Conservation (phyloP, 2,888 invertebrate species). For the Hylaea fasciaria region DNA sequence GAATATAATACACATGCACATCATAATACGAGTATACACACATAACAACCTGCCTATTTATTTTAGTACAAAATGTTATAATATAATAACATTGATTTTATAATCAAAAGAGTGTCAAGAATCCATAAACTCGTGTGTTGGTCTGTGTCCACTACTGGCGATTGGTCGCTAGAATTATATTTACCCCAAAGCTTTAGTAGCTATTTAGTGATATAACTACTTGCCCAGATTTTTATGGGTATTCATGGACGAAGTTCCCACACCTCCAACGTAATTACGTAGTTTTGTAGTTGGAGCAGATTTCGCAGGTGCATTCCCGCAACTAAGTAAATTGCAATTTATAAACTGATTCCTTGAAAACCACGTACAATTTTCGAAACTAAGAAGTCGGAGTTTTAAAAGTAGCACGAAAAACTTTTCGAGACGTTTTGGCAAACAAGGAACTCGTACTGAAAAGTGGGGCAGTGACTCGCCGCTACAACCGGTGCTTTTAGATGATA, state of each 20-base stretch:
- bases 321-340: slow-evolving; percentile 42
- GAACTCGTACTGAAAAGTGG: slow-evolving; percentile 34
- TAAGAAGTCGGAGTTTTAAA: slow-evolving; percentile 45
- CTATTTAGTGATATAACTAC: too few species aligned
- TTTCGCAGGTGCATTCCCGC: slow-evolving; percentile 33
- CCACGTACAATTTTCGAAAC: slow-evolving; percentile 43
- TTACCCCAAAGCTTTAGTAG: too few species aligned
- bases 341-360: slow-evolving; percentile 39
- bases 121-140: too few species aligned
- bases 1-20: too few species aligned
- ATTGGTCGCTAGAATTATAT: too few species aligned
- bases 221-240: neutral
- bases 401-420: slow-evolving; percentile 44
- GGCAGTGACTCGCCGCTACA: slow-evolving; percentile 1
- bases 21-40: too few species aligned
- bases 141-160: too few species aligned
- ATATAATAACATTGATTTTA: too few species aligned
- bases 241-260: neutral
- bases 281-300: slow-evolving; percentile 22
- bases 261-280: neutral
- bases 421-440: slow-evolving; percentile 58
- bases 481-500: neutral
- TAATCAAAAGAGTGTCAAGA: too few species aligned
- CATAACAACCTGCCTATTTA: too few species aligned
- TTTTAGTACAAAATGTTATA: too few species aligned